These are phyloP conservation scores for Leucophenga maculata DNA, from an alignment of 2,888 invertebrate genomes.

Conservation along the genomic window DNA sequence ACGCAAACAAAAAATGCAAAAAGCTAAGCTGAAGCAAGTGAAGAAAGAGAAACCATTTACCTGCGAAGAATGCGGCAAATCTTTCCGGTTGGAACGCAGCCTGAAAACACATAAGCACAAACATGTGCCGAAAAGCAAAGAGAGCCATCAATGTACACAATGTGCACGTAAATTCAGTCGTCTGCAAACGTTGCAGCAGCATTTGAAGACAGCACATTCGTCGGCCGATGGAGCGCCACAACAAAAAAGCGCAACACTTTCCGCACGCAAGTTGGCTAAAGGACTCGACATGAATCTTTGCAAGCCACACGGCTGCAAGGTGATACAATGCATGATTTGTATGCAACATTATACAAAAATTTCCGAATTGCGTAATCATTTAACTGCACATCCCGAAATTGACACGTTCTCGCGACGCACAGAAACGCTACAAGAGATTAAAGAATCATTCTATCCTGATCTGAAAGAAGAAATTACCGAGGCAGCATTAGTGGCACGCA, in stretches of 20 bases:
- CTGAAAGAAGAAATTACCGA: not conserved
- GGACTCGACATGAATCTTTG: slow-evolving; percentile 41
- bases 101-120: slow-evolving; percentile 4
- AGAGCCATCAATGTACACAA: not conserved
- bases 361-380: slow-evolving; percentile 44
- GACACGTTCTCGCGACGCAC: slow-evolving; percentile 26
- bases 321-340: slow-evolving; percentile 58
- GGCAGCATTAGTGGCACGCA: not conserved
- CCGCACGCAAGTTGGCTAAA: not conserved
- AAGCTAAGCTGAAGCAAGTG: not conserved
- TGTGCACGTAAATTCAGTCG: slow-evolving; percentile 9
- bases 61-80: slow-evolving; percentile 13
- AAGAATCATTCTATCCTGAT: slow-evolving; percentile 32
- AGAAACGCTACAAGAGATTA: slow-evolving; percentile 29
- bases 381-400: slow-evolving; percentile 36
- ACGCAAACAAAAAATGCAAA: not conserved
- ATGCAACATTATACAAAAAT: slow-evolving; percentile 44
- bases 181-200: not conserved
- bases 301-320: slow-evolving; percentile 46
- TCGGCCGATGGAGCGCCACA: not conserved
- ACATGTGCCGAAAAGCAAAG: not conserved
- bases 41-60: not conserved
- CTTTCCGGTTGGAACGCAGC: not conserved
- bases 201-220: not conserved
- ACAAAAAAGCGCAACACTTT: not conserved